Conservation (phyloP, 2,888 invertebrate genomes). For the Agonopterix subpropinquella region DNA sequence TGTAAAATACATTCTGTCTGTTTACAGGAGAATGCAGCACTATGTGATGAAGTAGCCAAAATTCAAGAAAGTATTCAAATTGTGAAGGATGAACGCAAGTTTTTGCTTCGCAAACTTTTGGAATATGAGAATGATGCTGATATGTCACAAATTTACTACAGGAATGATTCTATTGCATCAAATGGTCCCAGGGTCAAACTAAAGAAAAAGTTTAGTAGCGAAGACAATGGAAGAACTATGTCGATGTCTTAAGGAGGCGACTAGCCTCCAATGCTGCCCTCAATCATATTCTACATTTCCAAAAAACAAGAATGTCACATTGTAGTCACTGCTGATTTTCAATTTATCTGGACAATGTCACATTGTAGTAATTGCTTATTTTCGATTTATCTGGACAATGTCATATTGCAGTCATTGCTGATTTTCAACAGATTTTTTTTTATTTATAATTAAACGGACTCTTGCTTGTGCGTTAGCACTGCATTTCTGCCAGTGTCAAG, state of each 20-base stretch:
- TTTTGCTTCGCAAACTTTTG: conserved; percentile 84
- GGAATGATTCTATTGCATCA: conserved; percentile 31
- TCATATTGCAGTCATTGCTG: too few relatives aligned
- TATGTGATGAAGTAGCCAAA: conserved; percentile 92
- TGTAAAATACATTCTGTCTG: neutral
- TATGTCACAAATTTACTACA: conserved; percentile 16
- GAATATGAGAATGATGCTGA: conserved; percentile 77
- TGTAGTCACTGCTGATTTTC: too few relatives aligned
- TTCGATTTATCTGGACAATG: too few relatives aligned
- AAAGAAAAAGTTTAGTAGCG: conserved; percentile 46
- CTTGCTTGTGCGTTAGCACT: too few relatives aligned
- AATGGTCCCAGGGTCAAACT: conserved; percentile 49
- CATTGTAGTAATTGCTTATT: too few relatives aligned
- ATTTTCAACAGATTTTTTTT: too few relatives aligned
- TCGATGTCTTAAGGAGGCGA: neutral
- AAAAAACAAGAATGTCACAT: too few relatives aligned
- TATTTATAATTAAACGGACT: too few relatives aligned
- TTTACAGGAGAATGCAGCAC: conserved; percentile 85
- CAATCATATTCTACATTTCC: too few relatives aligned
- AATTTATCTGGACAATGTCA: too few relatives aligned
- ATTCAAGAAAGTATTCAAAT: conserved; percentile 88
- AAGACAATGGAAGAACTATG: conserved; percentile 34
- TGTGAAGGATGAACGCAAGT: conserved; percentile 89
- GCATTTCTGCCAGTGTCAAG: too few relatives aligned
- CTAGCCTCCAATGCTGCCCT: too few relatives aligned